Conservation (phyloP, 2,888 invertebrate genomes). For the Timema cristinae region DNA sequence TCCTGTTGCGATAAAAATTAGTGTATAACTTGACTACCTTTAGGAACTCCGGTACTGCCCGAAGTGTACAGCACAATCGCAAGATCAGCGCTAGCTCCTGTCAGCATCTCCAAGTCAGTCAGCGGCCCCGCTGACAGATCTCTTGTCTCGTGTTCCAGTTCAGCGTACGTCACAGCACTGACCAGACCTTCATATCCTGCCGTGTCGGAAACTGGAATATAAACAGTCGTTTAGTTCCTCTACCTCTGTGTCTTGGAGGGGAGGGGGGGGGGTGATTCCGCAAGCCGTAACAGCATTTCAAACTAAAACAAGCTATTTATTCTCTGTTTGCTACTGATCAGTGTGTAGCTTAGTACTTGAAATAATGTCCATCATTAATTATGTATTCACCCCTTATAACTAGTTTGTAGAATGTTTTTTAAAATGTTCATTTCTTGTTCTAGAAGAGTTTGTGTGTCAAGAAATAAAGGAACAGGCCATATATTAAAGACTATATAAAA, state of each 20-base stretch:
- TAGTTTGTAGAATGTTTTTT: too few species aligned
- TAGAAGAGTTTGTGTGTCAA: too few species aligned
- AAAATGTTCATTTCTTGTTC: too few species aligned
- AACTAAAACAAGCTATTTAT: too few species aligned
- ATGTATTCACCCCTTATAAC: too few species aligned
- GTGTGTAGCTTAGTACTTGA: too few species aligned
- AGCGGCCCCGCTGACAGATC: slow-evolving; percentile 45
- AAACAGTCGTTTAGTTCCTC: neutral
- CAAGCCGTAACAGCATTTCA: too few species aligned
- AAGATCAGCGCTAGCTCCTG: slow-evolving; percentile 41
- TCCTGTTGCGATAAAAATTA: too few species aligned
- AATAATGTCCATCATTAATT: too few species aligned
- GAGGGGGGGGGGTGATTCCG: neutral
- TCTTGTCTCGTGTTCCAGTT: slow-evolving; percentile 49
- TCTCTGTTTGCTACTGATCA: too few species aligned
- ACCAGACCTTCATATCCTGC: neutral
- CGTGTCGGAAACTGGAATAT: slow-evolving; percentile 2
- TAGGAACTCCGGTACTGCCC: slow-evolving; percentile 85
- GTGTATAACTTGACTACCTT: slow-evolving; percentile 53
- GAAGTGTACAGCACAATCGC: slow-evolving; percentile 80
- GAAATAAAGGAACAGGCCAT: too few species aligned
- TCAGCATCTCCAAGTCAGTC: slow-evolving; percentile 42
- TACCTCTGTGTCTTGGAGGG: neutral
- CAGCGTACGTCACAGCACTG: slow-evolving; percentile 47
- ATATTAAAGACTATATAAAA: too few species aligned